These are phyloP conservation scores for Saguinus oedipus DNA, from an alignment of 2,797 vertebrate genomes.

Conservation along the genomic window DNA sequence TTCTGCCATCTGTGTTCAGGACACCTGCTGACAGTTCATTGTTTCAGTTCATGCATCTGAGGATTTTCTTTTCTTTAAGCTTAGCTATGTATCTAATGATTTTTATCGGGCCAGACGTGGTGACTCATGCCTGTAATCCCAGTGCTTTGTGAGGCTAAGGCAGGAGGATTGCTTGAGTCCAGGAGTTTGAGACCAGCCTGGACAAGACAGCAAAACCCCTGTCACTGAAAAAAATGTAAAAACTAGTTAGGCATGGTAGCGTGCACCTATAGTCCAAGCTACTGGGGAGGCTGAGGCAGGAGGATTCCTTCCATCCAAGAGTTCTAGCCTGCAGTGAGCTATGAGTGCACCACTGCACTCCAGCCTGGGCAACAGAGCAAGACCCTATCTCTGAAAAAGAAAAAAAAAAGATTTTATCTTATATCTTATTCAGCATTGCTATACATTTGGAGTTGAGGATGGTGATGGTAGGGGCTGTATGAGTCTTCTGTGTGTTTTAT, in stretches of 20 bases:
- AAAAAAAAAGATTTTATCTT: neutral
- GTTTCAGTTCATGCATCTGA: neutral
- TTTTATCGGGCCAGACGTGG: neutral
- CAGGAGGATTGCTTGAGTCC: neutral
- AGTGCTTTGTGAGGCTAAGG: neutral
- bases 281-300: too few relatives aligned
- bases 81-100: conserved; percentile 17
- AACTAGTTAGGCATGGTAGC: too few relatives aligned
- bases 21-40: neutral
- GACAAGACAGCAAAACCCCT: too few relatives aligned
- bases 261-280: too few relatives aligned
- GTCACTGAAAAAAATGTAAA: too few relatives aligned
- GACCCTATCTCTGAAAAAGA: too few relatives aligned
- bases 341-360: too few relatives aligned
- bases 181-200: neutral
- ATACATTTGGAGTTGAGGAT: neutral
- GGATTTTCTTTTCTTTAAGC: conserved; percentile 23
- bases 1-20: neutral
- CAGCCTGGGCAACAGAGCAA: too few relatives aligned
- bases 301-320: too few relatives aligned
- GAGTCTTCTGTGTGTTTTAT: neutral
- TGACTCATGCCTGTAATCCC: neutral
- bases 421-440: neutral
- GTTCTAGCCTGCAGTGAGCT: too few relatives aligned
- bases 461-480: neutral